Evolutionary conservation across 2,113 vertebrate species (phyloP).

Genomic region (Lepus europaeus): DNA sequence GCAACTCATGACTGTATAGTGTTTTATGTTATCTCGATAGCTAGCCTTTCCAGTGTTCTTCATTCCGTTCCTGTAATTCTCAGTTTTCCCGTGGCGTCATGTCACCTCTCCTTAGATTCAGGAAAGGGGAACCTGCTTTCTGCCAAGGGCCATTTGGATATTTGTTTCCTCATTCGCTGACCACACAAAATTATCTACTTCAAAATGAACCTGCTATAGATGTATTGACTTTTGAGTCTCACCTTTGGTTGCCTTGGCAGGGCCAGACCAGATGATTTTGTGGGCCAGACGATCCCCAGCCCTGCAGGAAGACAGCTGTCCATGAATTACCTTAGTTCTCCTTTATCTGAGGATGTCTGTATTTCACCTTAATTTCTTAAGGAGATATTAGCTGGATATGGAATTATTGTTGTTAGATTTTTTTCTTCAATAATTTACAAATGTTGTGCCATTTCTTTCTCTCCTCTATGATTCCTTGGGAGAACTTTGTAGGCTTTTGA

Average conservation of each 20-base stretch:
- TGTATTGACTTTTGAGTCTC: too few species aligned
- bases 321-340: constrained; percentile 34
- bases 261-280: too few species aligned
- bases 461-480: neutral
- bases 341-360: neutral
- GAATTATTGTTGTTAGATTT: neutral
- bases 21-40: constrained; percentile 12
- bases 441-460: neutral
- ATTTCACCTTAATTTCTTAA: constrained; percentile 45
- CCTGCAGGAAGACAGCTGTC: neutral
- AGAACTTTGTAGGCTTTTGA: neutral
- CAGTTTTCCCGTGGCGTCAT: neutral
- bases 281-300: too few species aligned
- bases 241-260: too few species aligned
- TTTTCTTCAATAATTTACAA: constrained; percentile 2
- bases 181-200: too few species aligned
- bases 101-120: constrained; percentile 21
- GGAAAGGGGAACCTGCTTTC: too few species aligned
- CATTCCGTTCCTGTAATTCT: neutral
- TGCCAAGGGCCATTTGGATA: too few species aligned
- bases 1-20: neutral
- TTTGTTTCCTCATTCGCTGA: too few species aligned
- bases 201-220: too few species aligned
- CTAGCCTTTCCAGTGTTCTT: neutral
- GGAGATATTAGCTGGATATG: neutral